These are phyloP conservation scores for Erpornis zantholeuca DNA, from an alignment of 2,113 vertebrate species.

Conservation along the genomic window DNA sequence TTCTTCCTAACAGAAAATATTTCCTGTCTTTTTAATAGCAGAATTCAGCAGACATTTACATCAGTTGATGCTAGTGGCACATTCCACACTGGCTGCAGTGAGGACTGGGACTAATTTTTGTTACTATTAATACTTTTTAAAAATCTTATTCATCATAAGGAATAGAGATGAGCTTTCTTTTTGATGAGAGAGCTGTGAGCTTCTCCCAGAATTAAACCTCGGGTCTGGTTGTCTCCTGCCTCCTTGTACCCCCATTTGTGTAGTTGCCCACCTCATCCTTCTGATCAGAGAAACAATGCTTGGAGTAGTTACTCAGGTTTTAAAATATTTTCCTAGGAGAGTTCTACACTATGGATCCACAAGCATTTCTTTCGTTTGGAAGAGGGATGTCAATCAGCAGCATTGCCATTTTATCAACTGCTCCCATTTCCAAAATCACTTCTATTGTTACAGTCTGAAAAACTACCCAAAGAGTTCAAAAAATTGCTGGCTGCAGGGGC, in stretches of 20 bases:
- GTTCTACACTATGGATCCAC: not conserved
- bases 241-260: not conserved
- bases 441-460: conserved; percentile 66
- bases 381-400: conserved; percentile 25
- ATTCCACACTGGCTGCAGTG: not conserved
- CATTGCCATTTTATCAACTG: conserved; percentile 33
- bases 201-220: not conserved
- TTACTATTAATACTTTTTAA: not conserved
- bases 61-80: not conserved
- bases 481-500: conserved; percentile 30
- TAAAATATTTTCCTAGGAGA: not conserved
- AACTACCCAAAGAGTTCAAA: conserved; percentile 52
- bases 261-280: not conserved
- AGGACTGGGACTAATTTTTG: not conserved
- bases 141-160: not conserved
- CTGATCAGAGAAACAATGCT: not conserved
- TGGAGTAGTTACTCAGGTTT: not conserved
- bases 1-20: not conserved
- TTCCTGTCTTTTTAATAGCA: not conserved
- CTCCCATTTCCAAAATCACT: conserved; percentile 65
- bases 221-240: not conserved
- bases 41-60: not conserved
- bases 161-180: not conserved
- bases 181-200: not conserved
- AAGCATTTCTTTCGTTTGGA: not conserved